Evolutionary conservation across 2,113 vertebrate genomes (phyloP), one percentile per base, ranked within the genome.

Genomic region (Poeciliopsis turrubarensis): DNA sequence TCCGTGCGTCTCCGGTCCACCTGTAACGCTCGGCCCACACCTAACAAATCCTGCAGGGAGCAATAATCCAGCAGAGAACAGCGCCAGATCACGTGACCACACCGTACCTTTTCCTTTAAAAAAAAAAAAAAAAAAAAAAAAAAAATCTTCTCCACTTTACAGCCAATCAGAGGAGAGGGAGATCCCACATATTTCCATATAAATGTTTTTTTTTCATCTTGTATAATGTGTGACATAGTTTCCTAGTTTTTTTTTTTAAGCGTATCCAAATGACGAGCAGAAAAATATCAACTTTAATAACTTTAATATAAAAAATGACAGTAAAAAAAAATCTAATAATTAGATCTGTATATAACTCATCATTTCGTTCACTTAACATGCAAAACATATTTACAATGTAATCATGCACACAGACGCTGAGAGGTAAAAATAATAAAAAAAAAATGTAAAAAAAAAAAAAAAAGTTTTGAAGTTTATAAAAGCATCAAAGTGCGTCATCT

Each of bases 11-110:
- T 14, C 25, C 22, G 79, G 71, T 87, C 79, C 89, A 92, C 86
- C 89, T 92, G 91, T 87, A 79, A 78, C 75, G 77, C 13, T 68
- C 77, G 31, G 44, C 76, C 54, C 68, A 0, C 83, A 25, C 73
- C 60, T 74, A n/a, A 73, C 66, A 29, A 82, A 2, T 83, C 89
- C 84, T 67, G 63, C 77, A 65, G 77, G 68, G 78, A 81, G 73
- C 17, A 75, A 72, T 63, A 27, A 69, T 76, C 69, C 10, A 69
- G 84, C 65, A 57, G 51, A 22, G 25, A 7, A 8, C 80, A 61
- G 69, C 0, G 73, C 70, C 79, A 29, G 69, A 37, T 54, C 88
- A 91, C 0, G 82, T 92, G 88, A 90, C 86, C 51, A 13, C 54
- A 39, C 64, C 17, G 29, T 27, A 81, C 78, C 79, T 86, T 83